Conservation (phyloP, 2,888 invertebrate genomes). For the Apotomis capreana region DNA sequence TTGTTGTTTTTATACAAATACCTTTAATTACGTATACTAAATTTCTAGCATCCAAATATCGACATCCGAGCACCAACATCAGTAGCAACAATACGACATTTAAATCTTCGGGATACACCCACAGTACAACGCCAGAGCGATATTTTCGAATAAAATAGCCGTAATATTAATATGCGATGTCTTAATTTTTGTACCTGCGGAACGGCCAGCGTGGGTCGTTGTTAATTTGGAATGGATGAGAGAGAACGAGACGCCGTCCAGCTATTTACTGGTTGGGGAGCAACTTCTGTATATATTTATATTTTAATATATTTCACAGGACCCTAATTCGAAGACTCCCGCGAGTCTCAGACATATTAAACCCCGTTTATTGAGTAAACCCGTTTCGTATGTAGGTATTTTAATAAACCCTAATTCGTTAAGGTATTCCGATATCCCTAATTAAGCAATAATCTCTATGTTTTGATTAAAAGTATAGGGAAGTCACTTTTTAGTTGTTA, state of each 20-base stretch:
- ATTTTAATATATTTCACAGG: background rate
- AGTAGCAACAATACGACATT: constrained; percentile 52
- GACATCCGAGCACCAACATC: constrained; percentile 45
- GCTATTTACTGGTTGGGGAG: constrained; percentile 60
- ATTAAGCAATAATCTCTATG: too few species aligned
- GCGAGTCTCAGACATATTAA: too few species aligned
- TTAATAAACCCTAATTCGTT: too few species aligned
- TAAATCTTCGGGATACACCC: constrained; percentile 47
- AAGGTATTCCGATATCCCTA: too few species aligned
- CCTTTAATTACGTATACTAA: background rate
- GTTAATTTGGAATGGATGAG: constrained; percentile 52
- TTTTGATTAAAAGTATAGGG: too few species aligned
- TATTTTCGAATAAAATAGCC: constrained; percentile 55
- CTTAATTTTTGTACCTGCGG: constrained; percentile 46
- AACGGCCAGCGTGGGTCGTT: constrained; percentile 49
- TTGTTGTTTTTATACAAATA: too few species aligned
- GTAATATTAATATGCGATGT: constrained; percentile 50
- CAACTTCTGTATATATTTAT: constrained; percentile 48
- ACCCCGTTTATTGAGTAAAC: too few species aligned
- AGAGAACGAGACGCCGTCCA: constrained; percentile 48
- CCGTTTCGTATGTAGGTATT: too few species aligned
- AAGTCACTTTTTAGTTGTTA: too few species aligned
- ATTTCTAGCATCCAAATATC: constrained; percentile 51
- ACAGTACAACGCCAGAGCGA: constrained; percentile 47
- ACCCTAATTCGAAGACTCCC: too few species aligned